phyloP scores from a whole-genome alignment of 2,797 vertebrate species.

The Morelia viridis region DNA sequence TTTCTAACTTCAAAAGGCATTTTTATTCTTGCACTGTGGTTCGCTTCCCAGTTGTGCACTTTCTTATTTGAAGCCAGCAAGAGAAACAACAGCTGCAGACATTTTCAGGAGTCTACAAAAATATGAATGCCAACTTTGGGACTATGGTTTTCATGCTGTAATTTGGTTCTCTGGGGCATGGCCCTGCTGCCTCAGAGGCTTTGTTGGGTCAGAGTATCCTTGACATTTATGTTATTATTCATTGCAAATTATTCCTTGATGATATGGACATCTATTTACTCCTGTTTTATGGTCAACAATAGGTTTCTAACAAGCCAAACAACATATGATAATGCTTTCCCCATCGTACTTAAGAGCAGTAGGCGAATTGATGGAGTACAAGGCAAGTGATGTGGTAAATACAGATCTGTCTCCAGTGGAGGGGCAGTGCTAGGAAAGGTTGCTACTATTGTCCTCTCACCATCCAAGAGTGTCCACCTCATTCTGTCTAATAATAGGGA shows the following conservation, averaged over 20 bases:
- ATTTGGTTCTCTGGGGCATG: slow-evolving; percentile 61
- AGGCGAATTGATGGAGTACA: background rate
- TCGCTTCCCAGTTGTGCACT: slow-evolving; percentile 26
- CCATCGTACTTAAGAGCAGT: background rate
- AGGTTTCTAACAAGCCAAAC: background rate
- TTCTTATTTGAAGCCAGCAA: slow-evolving; percentile 50
- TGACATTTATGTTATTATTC: background rate
- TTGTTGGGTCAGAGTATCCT: slow-evolving; percentile 57
- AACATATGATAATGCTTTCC: background rate
- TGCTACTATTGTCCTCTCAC: background rate
- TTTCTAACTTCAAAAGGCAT: background rate
- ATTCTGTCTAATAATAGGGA: background rate
- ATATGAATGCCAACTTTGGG: slow-evolving; percentile 65
- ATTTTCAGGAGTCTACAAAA: slow-evolving; percentile 66
- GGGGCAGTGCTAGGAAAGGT: background rate
- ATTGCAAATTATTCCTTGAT: background rate
- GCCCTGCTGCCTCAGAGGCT: slow-evolving; percentile 57
- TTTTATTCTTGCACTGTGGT: background rate
- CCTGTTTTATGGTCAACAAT: background rate
- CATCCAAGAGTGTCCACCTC: background rate
- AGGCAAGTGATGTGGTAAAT: background rate
- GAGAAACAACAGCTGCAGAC: slow-evolving; percentile 72
- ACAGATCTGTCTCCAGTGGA: background rate
- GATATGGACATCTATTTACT: background rate
- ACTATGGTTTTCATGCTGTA: slow-evolving; percentile 51